phyloP scores from a whole-genome alignment of 1,140 invertebrate species.

The Elymnias hypermnestra region DNA sequence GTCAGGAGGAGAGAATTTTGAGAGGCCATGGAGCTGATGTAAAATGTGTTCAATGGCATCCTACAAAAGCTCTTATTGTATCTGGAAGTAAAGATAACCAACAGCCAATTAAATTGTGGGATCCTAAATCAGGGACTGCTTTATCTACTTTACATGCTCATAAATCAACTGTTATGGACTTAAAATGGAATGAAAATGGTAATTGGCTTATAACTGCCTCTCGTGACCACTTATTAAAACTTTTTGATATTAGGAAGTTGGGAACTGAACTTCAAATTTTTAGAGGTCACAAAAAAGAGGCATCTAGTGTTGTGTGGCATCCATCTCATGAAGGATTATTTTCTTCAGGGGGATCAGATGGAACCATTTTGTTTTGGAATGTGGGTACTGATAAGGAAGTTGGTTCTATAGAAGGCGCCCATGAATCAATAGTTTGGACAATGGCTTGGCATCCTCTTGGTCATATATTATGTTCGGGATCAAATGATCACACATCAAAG shows the following conservation, averaged over 20 bases:
- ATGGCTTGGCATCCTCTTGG: slow-evolving; percentile 99
- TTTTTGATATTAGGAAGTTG: slow-evolving; percentile 98
- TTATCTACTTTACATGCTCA: slow-evolving; percentile 96
- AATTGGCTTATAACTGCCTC: slow-evolving; percentile 99
- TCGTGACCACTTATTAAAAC: slow-evolving; percentile 96
- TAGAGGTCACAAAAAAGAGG: slow-evolving; percentile 98
- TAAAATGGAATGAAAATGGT: slow-evolving; percentile 99
- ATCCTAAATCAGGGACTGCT: slow-evolving; percentile 95
- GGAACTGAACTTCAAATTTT: slow-evolving; percentile 96
- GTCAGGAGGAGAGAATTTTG: slow-evolving; percentile 96
- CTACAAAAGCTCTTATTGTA: slow-evolving; percentile 96
- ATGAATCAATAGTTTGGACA: slow-evolving; percentile 99
- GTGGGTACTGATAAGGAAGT: slow-evolving; percentile 99
- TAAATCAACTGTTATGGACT: slow-evolving; percentile 99
- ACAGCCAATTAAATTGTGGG: slow-evolving; percentile 99
- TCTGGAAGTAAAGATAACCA: slow-evolving; percentile 99
- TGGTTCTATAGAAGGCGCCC: slow-evolving; percentile 97
- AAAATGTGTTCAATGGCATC: slow-evolving; percentile 99
- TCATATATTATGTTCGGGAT: slow-evolving; percentile 98
- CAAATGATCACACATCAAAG: slow-evolving; percentile 98
- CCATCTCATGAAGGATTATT: slow-evolving; percentile 97
- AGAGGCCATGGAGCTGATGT: slow-evolving; percentile 99
- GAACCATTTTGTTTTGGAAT: slow-evolving; percentile 98
- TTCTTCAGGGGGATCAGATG: slow-evolving; percentile 97
- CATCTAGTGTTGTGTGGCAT: slow-evolving; percentile 98